Evolutionary conservation across 2,888 invertebrate species (phyloP).

Genomic region (Hirudinaria manillensis): DNA sequence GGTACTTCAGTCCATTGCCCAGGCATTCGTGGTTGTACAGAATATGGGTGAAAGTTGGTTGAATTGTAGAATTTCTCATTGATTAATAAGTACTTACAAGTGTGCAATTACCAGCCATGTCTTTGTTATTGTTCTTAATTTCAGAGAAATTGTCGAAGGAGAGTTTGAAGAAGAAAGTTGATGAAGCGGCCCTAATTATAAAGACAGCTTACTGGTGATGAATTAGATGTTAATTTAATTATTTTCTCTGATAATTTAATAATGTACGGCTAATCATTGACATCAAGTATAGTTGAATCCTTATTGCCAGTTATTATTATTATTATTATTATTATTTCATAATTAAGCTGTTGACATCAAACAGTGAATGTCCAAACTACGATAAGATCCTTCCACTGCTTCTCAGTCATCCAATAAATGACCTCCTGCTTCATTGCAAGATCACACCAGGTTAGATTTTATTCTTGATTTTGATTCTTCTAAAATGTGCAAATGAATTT

Average conservation of each 20-base stretch:
- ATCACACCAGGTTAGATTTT: slow-evolving; percentile 58
- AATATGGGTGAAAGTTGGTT: not conserved
- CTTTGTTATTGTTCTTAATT: not conserved
- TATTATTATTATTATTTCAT: slow-evolving; percentile 10
- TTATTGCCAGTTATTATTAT: not conserved
- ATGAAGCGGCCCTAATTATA: slow-evolving; percentile 68
- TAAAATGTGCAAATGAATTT: not conserved
- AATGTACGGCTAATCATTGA: not conserved
- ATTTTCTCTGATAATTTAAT: not conserved
- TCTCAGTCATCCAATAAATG: slow-evolving; percentile 68
- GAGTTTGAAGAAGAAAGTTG: slow-evolving; percentile 68
- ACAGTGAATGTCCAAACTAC: slow-evolving; percentile 89
- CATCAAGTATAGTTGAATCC: not conserved
- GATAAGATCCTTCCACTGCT: slow-evolving; percentile 74
- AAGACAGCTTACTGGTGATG: slow-evolving; percentile 84
- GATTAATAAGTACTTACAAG: not conserved
- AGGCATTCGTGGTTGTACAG: slow-evolving; percentile 64
- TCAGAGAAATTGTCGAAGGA: slow-evolving; percentile 60
- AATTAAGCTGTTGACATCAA: slow-evolving; percentile 42
- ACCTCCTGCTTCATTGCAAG: slow-evolving; percentile 73
- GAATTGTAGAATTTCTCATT: not conserved
- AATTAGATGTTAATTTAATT: not conserved
- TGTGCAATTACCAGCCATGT: not conserved
- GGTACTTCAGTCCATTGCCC: slow-evolving; percentile 78
- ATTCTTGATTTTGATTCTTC: not conserved